Evolutionary conservation across 2,797 vertebrate genomes (phyloP).

Genomic region (Propithecus perrieri): DNA sequence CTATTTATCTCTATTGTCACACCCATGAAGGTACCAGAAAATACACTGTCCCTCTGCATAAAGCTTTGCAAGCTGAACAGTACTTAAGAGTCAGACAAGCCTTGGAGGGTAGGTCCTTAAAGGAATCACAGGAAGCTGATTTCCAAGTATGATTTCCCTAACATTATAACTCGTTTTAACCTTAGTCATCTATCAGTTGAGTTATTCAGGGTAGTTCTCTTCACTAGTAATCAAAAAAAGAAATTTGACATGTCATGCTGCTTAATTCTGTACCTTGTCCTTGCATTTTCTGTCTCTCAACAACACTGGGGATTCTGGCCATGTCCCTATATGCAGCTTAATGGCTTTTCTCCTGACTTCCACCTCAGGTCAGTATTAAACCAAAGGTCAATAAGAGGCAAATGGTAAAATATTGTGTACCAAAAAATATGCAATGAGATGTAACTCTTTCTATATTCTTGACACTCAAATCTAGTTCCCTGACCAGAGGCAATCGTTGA

Average conservation of each 20-base stretch:
- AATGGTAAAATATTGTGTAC: not conserved
- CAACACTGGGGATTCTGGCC: not conserved
- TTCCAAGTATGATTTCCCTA: not conserved
- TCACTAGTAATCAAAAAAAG: not conserved
- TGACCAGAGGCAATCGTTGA: not conserved
- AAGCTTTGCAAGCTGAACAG: not conserved
- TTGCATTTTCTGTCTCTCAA: not conserved
- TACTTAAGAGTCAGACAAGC: not conserved
- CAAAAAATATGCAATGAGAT: not conserved
- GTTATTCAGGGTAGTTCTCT: not conserved
- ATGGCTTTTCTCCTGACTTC: not conserved
- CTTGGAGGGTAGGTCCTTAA: not conserved
- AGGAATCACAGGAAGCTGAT: not conserved
- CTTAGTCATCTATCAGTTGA: not conserved
- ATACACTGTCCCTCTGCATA: not conserved
- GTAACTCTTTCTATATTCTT: not conserved
- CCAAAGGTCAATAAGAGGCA: not conserved
- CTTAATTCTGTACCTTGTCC: not conserved
- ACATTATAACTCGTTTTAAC: not conserved
- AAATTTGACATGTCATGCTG: not conserved
- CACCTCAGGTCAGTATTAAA: not conserved
- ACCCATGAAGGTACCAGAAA: too few species aligned
- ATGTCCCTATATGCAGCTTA: not conserved
- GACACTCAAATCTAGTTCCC: not conserved
- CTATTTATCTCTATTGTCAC: not conserved